phyloP scores from a whole-genome alignment of 1,140 invertebrate genomes.

The Ostrea edulis region DNA sequence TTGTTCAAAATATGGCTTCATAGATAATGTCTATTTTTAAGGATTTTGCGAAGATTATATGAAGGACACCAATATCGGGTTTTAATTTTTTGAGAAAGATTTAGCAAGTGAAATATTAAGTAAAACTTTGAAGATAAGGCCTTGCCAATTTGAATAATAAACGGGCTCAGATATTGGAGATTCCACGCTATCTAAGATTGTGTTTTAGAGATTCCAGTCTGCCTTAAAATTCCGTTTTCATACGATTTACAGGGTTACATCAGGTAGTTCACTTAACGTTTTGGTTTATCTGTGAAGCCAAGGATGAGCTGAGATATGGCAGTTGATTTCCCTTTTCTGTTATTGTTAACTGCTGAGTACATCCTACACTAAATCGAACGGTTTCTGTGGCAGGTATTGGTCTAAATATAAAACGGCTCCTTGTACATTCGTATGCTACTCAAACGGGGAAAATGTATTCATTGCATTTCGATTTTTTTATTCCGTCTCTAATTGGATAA shows the following conservation, averaged over 20 bases:
- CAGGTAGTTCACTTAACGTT: not conserved
- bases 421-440: not conserved
- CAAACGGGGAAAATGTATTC: not conserved
- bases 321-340: not conserved
- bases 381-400: not conserved
- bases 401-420: not conserved
- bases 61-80: not conserved
- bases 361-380: not conserved
- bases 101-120: not conserved
- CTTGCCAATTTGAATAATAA: not conserved
- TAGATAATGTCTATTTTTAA: not conserved
- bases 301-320: not conserved
- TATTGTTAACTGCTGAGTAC: not conserved
- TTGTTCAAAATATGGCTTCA: not conserved
- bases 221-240: not conserved
- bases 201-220: not conserved
- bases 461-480: conserved; percentile 14
- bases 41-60: not conserved
- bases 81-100: not conserved
- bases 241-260: not conserved
- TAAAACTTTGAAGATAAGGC: not conserved
- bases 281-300: not conserved
- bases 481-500: not conserved
- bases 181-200: not conserved
- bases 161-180: not conserved